phyloP scores from a whole-genome alignment of 23 tunicate species.

The Corella eumyota region DNA sequence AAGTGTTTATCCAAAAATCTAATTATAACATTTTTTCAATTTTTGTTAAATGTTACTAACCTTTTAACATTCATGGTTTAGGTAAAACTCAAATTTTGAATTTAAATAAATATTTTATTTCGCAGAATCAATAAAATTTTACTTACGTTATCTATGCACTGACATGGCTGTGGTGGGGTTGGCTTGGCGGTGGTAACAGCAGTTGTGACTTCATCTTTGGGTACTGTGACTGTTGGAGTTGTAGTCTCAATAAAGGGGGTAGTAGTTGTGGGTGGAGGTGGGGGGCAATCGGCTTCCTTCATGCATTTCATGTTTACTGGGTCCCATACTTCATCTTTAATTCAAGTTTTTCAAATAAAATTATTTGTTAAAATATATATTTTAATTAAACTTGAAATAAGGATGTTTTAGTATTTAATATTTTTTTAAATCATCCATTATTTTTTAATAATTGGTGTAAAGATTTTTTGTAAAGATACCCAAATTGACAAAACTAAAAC shows the following conservation, averaged over 20 bases:
- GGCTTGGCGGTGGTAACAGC: constrained; percentile 11
- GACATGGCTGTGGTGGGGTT: constrained; percentile 20
- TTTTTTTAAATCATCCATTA: too few species aligned
- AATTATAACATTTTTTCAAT: too few species aligned
- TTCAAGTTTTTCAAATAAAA: not conserved
- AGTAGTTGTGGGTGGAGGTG: constrained; percentile 43
- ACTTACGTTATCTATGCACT: constrained; percentile 68
- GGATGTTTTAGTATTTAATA: too few species aligned
- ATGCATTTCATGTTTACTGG: constrained; percentile 45
- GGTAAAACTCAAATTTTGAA: too few species aligned
- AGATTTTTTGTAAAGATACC: not conserved
- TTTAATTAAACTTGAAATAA: too few species aligned
- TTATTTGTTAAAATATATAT: not conserved
- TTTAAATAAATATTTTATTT: too few species aligned
- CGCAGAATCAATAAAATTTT: too few species aligned
- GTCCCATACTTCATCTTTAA: constrained; percentile 87
- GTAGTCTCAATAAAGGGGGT: constrained; percentile 30
- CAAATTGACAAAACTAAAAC: too few species aligned
- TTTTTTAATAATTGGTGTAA: not conserved
- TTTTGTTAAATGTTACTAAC: too few species aligned
- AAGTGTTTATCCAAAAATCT: too few species aligned
- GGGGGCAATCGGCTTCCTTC: constrained; percentile 40
- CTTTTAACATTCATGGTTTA: too few species aligned
- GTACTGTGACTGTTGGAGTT: constrained; percentile 26
- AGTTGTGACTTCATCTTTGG: constrained; percentile 1